Percentiles rank a stretch among this genome's conserved stretches.
These are phyloP conservation scores for Sebastolobus altivelis DNA, from an alignment of 2,797 vertebrate genomes.

Conservation along the genomic window DNA sequence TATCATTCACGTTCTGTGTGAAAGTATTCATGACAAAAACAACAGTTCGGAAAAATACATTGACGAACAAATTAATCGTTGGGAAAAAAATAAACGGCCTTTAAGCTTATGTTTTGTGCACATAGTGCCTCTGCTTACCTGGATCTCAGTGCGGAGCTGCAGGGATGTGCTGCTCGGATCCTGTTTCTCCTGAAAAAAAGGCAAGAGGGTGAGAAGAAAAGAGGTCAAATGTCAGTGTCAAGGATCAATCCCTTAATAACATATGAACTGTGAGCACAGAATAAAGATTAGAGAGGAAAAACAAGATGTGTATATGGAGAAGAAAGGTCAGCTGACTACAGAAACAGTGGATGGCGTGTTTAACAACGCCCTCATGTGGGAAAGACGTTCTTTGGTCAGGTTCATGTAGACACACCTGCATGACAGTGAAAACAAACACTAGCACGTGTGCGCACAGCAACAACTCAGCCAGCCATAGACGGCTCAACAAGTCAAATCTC, in stretches of 20 bases:
- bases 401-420: constrained; percentile 54
- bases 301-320: not conserved
- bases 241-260: constrained; percentile 20
- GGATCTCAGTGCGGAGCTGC: constrained; percentile 94
- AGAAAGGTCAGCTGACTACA: constrained; percentile 17
- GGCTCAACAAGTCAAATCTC: constrained; percentile 18
- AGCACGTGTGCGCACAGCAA: constrained; percentile 39
- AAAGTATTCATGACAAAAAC: no score
- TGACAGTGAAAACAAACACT: constrained; percentile 56
- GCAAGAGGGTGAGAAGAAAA: constrained; percentile 2
- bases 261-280: not conserved
- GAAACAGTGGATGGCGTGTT: constrained; percentile 16
- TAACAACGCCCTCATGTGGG: constrained; percentile 29
- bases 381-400: constrained; percentile 11
- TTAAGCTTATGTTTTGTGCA: not conserved
- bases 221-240: constrained; percentile 21
- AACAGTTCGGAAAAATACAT: no score
- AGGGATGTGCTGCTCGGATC: constrained; percentile 90
- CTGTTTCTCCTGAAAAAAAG: constrained; percentile 89
- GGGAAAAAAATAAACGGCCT: no score
- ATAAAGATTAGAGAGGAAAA: not conserved
- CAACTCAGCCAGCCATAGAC: not conserved
- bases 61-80: no score
- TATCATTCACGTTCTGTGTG: no score
- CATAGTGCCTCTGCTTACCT: constrained; percentile 84